Percentiles rank a stretch among this genome's conserved stretches.
Conservation (phyloP, 1,140 invertebrate genomes). For the Bursaphelenchus mucronatus region DNA sequence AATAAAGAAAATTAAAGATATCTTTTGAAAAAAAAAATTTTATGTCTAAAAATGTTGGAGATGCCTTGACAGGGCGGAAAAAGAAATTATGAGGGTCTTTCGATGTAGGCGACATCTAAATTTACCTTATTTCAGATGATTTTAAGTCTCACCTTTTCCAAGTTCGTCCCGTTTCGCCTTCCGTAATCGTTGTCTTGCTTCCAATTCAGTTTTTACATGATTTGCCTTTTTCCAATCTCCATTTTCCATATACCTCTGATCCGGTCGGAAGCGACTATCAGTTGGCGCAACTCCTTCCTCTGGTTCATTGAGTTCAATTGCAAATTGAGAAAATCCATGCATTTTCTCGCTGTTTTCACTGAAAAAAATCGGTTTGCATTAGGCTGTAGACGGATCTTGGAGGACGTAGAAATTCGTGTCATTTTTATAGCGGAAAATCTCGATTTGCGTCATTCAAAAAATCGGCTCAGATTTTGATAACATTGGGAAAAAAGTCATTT, state of each 20-base stretch:
- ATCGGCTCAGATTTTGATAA: no score
- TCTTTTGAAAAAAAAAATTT: constrained; percentile 59
- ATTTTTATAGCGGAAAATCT: background rate
- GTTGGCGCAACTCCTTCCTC: constrained; percentile 78
- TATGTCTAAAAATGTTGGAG: background rate
- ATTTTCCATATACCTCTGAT: constrained; percentile 94
- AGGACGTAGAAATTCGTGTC: no score
- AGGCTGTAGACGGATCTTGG: background rate
- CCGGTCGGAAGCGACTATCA: constrained; percentile 83
- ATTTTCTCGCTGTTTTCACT: constrained; percentile 67
- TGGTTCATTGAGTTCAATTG: constrained; percentile 88
- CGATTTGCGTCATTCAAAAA: background rate
- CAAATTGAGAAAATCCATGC: constrained; percentile 88
- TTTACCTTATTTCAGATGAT: background rate
- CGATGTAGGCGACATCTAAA: no score
- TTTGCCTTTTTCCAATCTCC: constrained; percentile 93
- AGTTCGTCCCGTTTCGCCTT: constrained; percentile 53
- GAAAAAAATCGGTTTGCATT: constrained; percentile 18
- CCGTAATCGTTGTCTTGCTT: constrained; percentile 80
- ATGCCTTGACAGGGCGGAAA: background rate
- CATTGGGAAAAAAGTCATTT: no score
- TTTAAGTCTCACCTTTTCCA: constrained; percentile 25
- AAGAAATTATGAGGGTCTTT: no score
- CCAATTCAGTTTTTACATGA: constrained; percentile 75
- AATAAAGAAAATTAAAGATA: constrained; percentile 67